Conservation (phyloP, 2,113 vertebrate genomes). For the Sterrhoptilus dennistouni region DNA sequence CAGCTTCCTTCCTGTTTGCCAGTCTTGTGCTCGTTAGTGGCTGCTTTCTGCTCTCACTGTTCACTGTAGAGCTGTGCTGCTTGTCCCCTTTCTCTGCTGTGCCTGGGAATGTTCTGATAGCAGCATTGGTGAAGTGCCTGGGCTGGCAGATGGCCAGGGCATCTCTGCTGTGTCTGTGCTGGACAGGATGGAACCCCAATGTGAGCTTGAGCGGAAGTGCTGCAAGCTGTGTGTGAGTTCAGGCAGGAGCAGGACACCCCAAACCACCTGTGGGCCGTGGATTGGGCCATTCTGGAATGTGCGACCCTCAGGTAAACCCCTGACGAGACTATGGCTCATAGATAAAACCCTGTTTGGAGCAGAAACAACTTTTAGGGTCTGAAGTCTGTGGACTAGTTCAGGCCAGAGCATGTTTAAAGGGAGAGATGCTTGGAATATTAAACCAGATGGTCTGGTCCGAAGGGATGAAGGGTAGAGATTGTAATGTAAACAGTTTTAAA, state of each 20-base stretch:
- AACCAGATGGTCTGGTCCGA: not conserved
- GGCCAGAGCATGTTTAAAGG: not conserved
- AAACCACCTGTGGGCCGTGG: too few relatives aligned
- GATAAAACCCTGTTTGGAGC: too few relatives aligned
- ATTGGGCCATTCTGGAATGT: not conserved
- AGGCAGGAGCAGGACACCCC: not conserved
- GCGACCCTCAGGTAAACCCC: not conserved
- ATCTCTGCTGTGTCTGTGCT: not conserved
- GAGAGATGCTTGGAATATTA: not conserved
- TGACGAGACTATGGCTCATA: not conserved
- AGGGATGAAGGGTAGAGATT: rapidly evolving
- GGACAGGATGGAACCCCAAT: not conserved
- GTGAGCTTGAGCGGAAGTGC: not conserved
- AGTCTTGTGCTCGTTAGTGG: rapidly evolving
- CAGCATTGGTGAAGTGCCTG: too few relatives aligned
- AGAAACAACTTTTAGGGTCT: not conserved
- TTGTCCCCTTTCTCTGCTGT: not conserved
- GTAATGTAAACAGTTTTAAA: not conserved
- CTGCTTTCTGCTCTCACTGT: not conserved
- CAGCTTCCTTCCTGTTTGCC: not conserved
- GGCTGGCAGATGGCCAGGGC: not conserved
- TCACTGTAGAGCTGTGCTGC: not conserved
- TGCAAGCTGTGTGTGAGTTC: not conserved
- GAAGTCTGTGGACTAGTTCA: not conserved
- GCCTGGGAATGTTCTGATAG: not conserved